phyloP scores from a whole-genome alignment of 2,113 vertebrate genomes.

The Panthera leo region DNA sequence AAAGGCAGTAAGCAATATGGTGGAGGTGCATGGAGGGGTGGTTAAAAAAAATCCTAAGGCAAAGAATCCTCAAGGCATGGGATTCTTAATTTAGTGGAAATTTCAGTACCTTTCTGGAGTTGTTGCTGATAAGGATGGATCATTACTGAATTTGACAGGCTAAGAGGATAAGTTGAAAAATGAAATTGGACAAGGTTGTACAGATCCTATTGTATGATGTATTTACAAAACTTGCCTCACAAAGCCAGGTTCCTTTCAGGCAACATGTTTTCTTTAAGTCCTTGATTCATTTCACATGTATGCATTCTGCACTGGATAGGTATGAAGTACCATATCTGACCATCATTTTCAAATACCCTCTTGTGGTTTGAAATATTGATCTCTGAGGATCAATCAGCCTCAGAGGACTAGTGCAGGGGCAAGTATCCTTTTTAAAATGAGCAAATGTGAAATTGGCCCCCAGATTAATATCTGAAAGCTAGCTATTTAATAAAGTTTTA shows the following conservation, averaged over 20 bases:
- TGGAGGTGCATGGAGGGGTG: not conserved
- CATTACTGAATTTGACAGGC: constrained; percentile 1
- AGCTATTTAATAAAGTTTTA: not conserved
- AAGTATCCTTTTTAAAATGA: not conserved
- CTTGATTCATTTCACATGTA: not conserved
- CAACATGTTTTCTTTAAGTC: not conserved
- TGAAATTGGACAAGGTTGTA: constrained; percentile 1
- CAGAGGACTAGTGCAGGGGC: not conserved
- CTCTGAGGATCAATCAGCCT: not conserved
- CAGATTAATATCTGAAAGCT: constrained; percentile 6
- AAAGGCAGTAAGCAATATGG: not conserved
- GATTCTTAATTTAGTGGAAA: not conserved
- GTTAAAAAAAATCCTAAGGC: not conserved
- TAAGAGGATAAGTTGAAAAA: constrained; percentile 21
- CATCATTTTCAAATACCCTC: not conserved
- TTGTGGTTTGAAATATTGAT: not conserved
- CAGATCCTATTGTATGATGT: not conserved
- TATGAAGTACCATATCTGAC: not conserved
- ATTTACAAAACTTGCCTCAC: not conserved
- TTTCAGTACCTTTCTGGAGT: not conserved
- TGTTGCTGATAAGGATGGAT: not conserved
- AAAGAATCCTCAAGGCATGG: not conserved
- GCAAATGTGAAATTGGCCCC: not conserved
- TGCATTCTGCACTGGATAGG: not conserved
- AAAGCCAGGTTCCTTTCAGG: not conserved